These are phyloP conservation scores for Diachasma alloeum DNA, from an alignment of 1,140 invertebrate genomes.

Conservation along the genomic window DNA sequence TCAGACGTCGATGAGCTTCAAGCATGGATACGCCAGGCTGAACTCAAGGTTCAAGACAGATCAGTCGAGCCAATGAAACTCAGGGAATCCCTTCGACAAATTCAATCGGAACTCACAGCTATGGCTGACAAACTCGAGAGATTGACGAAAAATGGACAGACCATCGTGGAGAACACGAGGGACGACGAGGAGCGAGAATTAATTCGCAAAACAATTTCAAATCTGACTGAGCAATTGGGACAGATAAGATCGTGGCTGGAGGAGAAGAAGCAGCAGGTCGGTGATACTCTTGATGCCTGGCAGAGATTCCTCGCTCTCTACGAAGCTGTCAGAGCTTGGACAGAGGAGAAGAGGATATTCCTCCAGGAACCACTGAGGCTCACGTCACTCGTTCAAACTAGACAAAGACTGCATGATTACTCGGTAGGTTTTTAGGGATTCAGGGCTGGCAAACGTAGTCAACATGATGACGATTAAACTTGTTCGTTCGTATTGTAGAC, in stretches of 20 bases:
- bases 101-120: slow-evolving; percentile 77
- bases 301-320: slow-evolving; percentile 85
- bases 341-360: slow-evolving; percentile 81
- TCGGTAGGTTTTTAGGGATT: slow-evolving; percentile 69
- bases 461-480: neutral
- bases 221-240: slow-evolving; percentile 79
- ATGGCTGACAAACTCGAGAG: slow-evolving; percentile 81
- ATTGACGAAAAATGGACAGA: slow-evolving; percentile 78
- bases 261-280: slow-evolving; percentile 83
- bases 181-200: slow-evolving; percentile 81
- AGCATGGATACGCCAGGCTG: slow-evolving; percentile 82
- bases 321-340: slow-evolving; percentile 83
- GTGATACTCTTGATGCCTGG: slow-evolving; percentile 88
- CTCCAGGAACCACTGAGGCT: slow-evolving; percentile 79
- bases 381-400: slow-evolving; percentile 79
- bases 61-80: slow-evolving; percentile 78
- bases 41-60: slow-evolving; percentile 83
- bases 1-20: slow-evolving; percentile 82
- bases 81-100: slow-evolving; percentile 78
- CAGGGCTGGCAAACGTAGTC: neutral
- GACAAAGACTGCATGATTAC: slow-evolving; percentile 87
- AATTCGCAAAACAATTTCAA: slow-evolving; percentile 78
- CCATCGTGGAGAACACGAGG: slow-evolving; percentile 80
- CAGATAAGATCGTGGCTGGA: slow-evolving; percentile 81
- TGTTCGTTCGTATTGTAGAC: slow-evolving; percentile 65